Evolutionary conservation across 2,888 invertebrate species (phyloP).

Genomic region (Nesidiocoris tenuis): DNA sequence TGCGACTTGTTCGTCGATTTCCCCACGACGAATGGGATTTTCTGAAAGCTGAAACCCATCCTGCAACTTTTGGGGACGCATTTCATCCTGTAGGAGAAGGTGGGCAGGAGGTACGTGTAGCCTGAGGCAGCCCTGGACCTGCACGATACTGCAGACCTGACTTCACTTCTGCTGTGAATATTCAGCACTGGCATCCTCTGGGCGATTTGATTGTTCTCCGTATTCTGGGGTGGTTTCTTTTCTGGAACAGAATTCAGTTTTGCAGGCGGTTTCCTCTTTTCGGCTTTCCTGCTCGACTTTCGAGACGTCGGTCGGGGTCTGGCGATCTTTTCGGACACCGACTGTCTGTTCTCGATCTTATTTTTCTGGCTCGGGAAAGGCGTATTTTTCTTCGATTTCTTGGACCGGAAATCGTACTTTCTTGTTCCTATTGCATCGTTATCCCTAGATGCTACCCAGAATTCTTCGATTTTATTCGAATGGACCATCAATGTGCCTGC

Average conservation of each 20-base stretch:
- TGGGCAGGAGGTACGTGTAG: conserved; percentile 28
- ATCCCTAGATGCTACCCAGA: not conserved
- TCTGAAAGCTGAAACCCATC: conserved; percentile 10
- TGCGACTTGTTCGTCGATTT: conserved; percentile 38
- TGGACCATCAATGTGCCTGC: not conserved
- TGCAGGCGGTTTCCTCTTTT: not conserved
- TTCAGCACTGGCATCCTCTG: too few species aligned
- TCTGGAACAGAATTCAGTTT: too few species aligned
- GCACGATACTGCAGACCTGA: not conserved
- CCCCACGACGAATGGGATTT: conserved; percentile 45
- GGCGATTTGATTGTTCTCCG: too few species aligned
- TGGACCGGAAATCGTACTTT: not conserved
- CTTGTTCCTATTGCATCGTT: not conserved
- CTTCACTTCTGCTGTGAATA: not conserved
- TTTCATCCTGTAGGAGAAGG: conserved; percentile 29
- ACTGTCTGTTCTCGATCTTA: not conserved
- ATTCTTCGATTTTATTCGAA: not conserved
- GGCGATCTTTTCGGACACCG: not conserved
- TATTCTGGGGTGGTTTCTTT: too few species aligned
- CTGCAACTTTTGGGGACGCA: conserved; percentile 34
- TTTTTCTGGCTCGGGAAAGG: not conserved
- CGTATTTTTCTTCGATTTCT: not conserved
- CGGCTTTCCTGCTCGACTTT: not conserved
- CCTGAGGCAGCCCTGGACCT: not conserved
- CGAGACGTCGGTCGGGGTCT: not conserved